Base-by-base conservation (phyloP, 30 jellyfish, hydroid and myxozoan species). In the Catostylus mosaicus region DNA sequence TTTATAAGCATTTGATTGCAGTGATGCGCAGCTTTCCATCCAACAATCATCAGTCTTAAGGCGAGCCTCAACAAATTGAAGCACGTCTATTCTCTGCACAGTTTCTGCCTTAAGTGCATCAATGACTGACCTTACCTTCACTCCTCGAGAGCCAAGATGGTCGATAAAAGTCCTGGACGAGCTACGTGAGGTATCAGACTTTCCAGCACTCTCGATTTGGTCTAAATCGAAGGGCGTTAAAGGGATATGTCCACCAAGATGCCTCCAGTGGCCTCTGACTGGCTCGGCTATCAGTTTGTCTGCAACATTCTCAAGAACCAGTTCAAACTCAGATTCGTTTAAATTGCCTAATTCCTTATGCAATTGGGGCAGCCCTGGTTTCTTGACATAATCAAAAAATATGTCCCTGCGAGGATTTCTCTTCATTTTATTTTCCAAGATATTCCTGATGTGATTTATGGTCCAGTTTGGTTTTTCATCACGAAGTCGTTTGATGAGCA, bases 291-390 rank as follows among this genome's bases (percentile, higher is more conserved):
- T 51, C 24, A 74, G 62, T 59, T 40, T 30, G 37, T 74, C 85
- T 6, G 85, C 85, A 11, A 74, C 74, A 29, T 74, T 33, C 34
- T 52, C 75, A 9, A 74, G 74, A 19, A 74, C 50, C 61, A 36
- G 14, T 27, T 31, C 75, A 74, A 74, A 54, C 52, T 74, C 75
- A 19, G n/a, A 51, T 2, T 47, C 33, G 43, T 63, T 52, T 0
- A 74, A 66, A 29, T 36, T 30, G 10, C 75, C 85, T 7, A 74
- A 34, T 51, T 54, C 46, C 30, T 57, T 57, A 16, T 52, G 24
- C 19, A 56, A 32, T 51, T 35, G 18, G 8, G 72, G 72, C 61
- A 59, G 29, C 6, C 36, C 46, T 50, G 27, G 22, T 11, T 27
- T 31, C 19, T 32, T 32, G 30, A 14, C 33, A 18, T 74, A 56